Base-by-base conservation (phyloP, 1,140 invertebrate genomes). In the Branchinecta lynchi region DNA sequence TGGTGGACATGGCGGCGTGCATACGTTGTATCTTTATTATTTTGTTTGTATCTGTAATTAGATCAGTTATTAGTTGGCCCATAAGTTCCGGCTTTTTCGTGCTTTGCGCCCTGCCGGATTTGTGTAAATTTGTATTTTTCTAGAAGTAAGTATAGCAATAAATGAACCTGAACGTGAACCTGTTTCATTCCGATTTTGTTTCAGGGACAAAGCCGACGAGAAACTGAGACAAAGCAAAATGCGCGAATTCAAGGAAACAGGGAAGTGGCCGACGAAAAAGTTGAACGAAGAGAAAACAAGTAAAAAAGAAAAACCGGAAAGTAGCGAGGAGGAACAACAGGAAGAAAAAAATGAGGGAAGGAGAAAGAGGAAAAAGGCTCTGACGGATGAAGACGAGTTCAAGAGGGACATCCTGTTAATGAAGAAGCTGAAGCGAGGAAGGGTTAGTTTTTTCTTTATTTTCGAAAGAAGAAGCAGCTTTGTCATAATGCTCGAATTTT, bases 361-460 rank as follows among this genome's bases (percentile, higher is more conserved):
- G 70, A 76, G 75, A 78, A 80, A 72, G 77, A 80, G 73, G 72
- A 76, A 73, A 32, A 70, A 69, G 9, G 67, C 70, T 68, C 79
- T 82, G 70, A 80, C 85, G 45, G 85, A 83, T 21, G 82, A 88
- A 73, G 87, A 90, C 66, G 91, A 95, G 75, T 77, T 96, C 44
- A 86, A 85, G 7, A 86, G 86, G 72, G 92, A 96, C 78, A 84
- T 90, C 66, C 84, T 86, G 3, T 79, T 96, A 45, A 82, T 95
- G 20, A 96, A 95, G 77, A 93, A 92, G 76, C 80, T 93, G 0
- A 95, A 94, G 77, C 91, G 87, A 75, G 87, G 89, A 75, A 95
- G 94, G 76, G 80, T 84, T 69, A 67, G 66, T 20, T 3, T 66
- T 67, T 69, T 21, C 51, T 67, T 43, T 60, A 3, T 60, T 2